Evolutionary conservation across 2,888 invertebrate species (phyloP).

Genomic region (Sylvicola fuscatus): DNA sequence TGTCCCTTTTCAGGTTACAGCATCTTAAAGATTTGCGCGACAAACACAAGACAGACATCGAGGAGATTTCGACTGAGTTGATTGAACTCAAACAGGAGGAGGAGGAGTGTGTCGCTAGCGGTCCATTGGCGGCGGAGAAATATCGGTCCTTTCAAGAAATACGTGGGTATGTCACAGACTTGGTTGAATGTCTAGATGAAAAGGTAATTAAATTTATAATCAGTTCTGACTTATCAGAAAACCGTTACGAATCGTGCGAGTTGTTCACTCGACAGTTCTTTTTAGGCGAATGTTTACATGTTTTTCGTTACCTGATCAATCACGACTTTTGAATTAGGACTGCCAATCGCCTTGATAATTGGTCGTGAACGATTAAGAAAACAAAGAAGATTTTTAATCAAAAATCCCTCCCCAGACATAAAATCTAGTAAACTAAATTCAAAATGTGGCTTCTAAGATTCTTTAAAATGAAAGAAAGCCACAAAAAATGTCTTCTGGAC

Average conservation of each 20-base stretch:
- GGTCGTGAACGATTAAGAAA: no score
- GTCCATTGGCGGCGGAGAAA: constrained; percentile 47
- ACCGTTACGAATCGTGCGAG: constrained; percentile 32
- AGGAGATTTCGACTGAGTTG: constrained; percentile 25
- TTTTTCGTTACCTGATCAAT: no score
- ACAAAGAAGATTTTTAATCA: no score
- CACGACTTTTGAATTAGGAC: no score
- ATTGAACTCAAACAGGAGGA: constrained; percentile 24
- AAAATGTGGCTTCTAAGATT: no score
- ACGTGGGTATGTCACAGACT: constrained; percentile 84
- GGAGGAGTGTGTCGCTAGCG: constrained; percentile 28
- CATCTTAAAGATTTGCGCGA: constrained; percentile 33
- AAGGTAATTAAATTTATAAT: constrained; percentile 45
- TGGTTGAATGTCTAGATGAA: constrained; percentile 93
- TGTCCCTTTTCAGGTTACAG: no score
- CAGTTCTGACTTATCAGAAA: constrained; percentile 18
- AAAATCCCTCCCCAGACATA: no score
- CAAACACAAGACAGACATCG: constrained; percentile 24
- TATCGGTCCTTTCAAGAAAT: constrained; percentile 91
- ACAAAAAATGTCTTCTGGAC: no score
- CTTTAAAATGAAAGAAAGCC: no score
- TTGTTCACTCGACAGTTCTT: constrained; percentile 48
- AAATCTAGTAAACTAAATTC: no score
- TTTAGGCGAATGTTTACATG: no score
- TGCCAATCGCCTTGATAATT: no score